Evolutionary conservation across 2,113 vertebrate species (phyloP), one percentile per base, ranked within the genome.

Genomic region (Lontra canadensis): DNA sequence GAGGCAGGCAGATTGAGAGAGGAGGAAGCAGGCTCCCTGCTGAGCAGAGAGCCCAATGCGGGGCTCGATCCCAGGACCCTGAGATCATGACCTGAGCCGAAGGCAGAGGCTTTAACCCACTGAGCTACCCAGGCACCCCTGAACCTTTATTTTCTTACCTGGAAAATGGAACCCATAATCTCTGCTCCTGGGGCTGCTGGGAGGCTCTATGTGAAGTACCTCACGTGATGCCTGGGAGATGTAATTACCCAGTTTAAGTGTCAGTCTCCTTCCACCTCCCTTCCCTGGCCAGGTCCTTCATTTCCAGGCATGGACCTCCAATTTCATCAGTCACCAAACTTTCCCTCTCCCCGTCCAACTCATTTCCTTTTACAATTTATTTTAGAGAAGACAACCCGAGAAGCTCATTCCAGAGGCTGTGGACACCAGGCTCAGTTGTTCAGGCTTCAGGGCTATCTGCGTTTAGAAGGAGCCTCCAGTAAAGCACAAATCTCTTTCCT

Each of bases 61-160:
- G 14, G 49, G 49, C 49, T 52, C 49, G 14, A 52, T 52, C 1
- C 49, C 14, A 15, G 49, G 14, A 52, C 49, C 49, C 49, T 52
- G 49, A 52, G 49, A 15, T 14, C 49, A 52, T 52, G 49, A 52
- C 14, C 49, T 15, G 49, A 52, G 49, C 14, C 14, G 4, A 52
- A 52, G 49, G 49, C 49, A 52, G 14, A 52, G 49, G 49, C 13
- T 15, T 52, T 52, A 52, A 52, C 49, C 49, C 49, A 52, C 49
- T 52, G 14, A 52, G 49, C 49, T 13, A 52, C 49, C 49, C 14
- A 52, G 49, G 14, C 3, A 3, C 13, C 49, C 49, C 49, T 65
- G 42, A 81, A 44, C 9, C n/a, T 96, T 89, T 71, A 59, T 88
- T 79, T 94, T 92, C 84, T 96, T 57, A 39, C 44, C 55, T 81